A percentile compares a stretch with the other conserved stretches of the same genome.
Evolutionary conservation across 1,140 invertebrate species (phyloP).

Genomic region (Drosophila athabasca): DNA sequence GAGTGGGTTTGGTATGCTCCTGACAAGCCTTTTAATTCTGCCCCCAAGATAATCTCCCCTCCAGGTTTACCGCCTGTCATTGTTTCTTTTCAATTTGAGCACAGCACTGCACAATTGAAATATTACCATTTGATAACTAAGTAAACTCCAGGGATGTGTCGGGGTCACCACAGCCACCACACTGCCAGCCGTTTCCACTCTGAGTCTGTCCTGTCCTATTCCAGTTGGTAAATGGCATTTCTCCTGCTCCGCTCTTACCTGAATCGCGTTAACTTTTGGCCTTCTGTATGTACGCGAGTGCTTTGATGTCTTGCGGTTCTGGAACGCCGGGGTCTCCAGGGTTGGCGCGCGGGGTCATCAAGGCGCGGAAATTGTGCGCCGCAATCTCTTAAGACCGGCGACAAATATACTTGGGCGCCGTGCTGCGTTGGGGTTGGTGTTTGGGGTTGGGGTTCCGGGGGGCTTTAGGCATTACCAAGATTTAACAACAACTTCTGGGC

Average conservation of each 20-base stretch:
- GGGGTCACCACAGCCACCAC: not conserved
- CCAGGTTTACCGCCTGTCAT: constrained; percentile 3
- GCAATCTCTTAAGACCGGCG: constrained; percentile 81
- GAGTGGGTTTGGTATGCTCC: not conserved
- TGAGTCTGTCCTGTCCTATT: not conserved
- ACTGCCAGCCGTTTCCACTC: not conserved
- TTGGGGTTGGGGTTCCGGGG: not conserved
- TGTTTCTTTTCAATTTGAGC: constrained; percentile 64
- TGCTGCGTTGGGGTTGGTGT: constrained; percentile 2
- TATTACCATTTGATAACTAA: constrained; percentile 70
- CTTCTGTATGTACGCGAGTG: constrained; percentile 21
- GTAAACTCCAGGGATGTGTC: constrained; percentile 24
- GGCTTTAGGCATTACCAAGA: constrained; percentile 77
- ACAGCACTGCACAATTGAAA: constrained; percentile 55
- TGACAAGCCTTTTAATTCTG: constrained; percentile 19
- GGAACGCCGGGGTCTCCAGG: constrained; percentile 11
- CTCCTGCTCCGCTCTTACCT: constrained; percentile 10
- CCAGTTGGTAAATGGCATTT: constrained; percentile 11
- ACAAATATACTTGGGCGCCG: constrained; percentile 76
- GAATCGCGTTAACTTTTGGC: constrained; percentile 40
- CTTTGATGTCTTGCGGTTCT: constrained; percentile 64
- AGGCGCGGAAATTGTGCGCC: constrained; percentile 70
- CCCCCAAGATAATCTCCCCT: constrained; percentile 19
- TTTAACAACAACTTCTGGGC: constrained; percentile 73
- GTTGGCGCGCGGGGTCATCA: constrained; percentile 12